Base-by-base conservation (phyloP, 1,140 invertebrate species). In the Armadillidium nasatum region DNA sequence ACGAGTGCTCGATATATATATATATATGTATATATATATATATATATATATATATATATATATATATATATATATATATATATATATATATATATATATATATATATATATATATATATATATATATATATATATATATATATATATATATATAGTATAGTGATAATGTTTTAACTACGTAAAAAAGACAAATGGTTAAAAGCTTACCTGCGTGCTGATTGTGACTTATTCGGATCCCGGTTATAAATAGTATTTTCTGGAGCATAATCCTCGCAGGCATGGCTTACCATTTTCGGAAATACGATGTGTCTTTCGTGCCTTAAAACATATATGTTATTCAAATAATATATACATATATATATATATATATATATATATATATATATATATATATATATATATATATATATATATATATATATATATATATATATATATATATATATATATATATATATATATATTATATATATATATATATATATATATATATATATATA, bases 231-330 rank as follows among this genome's bases (percentile, higher is more conserved):
- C 1, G 89, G 87, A 86, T 96, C 94, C 50, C 92, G 89, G 86
- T 97, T 97, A 84, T 95, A 97, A 87, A 94, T 91, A 19, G 94
- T 94, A 84, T 94, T 93, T 60, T 87, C 87, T 13, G 89, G 80
- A 43, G 90, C 89, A 84, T 94, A 97, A 82, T 96, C 95, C 78
- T 94, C 91, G 10, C 93, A 90, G 82, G 92, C 90, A 82, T 90
- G 89, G 80, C 92, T 89, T 75, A 97, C 86, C n/a, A 96, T 85
- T 85, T 96, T 95, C 0, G 95, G 94, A 83, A 97, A 92, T 3
- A 96, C 89, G 44, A 94, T 89, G 84, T 95, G 93, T 45, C 92
- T 86, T 83, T 94, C 93, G 82, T 93, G 92, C 83, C 92, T 92
- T 50, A 21, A 11, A 74, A 69, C 9, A 74, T 73, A 71, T 9